A percentile compares a stretch with the other conserved stretches of the same genome.
Evolutionary conservation across 1,140 invertebrate genomes (phyloP).

Genomic region (Pissodes strobi): DNA sequence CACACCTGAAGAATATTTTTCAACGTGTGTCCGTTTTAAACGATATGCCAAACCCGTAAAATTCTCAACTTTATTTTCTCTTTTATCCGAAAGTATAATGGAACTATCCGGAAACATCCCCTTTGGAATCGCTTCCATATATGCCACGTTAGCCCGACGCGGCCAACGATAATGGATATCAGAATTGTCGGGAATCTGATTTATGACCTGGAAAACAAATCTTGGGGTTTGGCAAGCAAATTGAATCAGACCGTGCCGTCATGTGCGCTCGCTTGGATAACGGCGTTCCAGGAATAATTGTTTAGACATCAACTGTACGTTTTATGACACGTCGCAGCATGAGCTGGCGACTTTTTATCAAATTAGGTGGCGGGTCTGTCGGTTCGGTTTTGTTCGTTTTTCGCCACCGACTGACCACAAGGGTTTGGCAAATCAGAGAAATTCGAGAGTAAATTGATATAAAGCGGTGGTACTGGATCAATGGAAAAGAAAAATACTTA

Average conservation of each 20-base stretch:
- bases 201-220: constrained; percentile 56
- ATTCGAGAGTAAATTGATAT: constrained; percentile 11
- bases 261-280: constrained; percentile 36
- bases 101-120: not conserved
- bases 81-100: not conserved
- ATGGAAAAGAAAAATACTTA: no score
- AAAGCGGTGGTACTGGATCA: no score
- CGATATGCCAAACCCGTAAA: no score
- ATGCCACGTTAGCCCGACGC: constrained; percentile 35
- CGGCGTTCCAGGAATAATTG: constrained; percentile 39
- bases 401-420: not conserved
- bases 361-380: constrained; percentile 22
- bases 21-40: no score
- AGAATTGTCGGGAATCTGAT: constrained; percentile 54
- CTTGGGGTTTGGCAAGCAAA: constrained; percentile 51
- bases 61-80: no score
- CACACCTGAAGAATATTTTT: no score
- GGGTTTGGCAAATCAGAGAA: constrained; percentile 25
- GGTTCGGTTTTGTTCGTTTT: constrained; percentile 29
- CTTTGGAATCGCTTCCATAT: constrained; percentile 12
- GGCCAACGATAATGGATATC: constrained; percentile 56
- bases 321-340: constrained; percentile 42
- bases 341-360: constrained; percentile 29
- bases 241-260: constrained; percentile 54
- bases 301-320: constrained; percentile 39